Percentiles rank a stretch among this genome's conserved stretches.
Conservation (phyloP, 1,140 invertebrate species). For the Papilio aristodemus region DNA sequence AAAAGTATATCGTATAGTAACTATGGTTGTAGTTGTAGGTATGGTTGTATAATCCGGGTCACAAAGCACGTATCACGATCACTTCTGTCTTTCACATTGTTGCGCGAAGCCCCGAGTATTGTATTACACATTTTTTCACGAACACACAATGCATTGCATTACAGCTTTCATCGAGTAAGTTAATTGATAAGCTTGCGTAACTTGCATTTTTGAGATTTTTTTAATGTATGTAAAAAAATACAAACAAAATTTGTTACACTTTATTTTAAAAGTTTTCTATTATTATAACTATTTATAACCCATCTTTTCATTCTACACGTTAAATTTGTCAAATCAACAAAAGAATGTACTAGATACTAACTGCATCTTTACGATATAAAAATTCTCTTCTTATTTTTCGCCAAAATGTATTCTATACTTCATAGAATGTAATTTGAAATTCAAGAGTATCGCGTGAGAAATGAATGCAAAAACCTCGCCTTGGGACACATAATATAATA, state of each 20-base stretch:
- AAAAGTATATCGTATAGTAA: no score
- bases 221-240: no score
- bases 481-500: constrained; percentile 24
- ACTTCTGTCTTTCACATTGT: not conserved
- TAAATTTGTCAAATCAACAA: no score
- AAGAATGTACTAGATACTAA: no score
- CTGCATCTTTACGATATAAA: no score
- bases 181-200: not conserved
- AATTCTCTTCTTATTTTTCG: no score
- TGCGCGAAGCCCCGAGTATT: not conserved
- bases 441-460: constrained; percentile 17
- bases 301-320: no score
- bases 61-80: not conserved
- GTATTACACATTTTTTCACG: not conserved
- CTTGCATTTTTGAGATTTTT: no score
- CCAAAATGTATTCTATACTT: no score
- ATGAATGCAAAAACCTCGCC: constrained; percentile 7
- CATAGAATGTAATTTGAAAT: constrained; percentile 22
- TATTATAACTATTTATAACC: no score
- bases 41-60: not conserved
- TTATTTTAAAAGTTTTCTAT: no score
- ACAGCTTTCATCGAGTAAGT: not conserved
- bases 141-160: not conserved
- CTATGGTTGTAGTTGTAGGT: not conserved
- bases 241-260: no score